Evolutionary conservation across 2,797 vertebrate species (phyloP).

Genomic region (Enteromius anoplus): DNA sequence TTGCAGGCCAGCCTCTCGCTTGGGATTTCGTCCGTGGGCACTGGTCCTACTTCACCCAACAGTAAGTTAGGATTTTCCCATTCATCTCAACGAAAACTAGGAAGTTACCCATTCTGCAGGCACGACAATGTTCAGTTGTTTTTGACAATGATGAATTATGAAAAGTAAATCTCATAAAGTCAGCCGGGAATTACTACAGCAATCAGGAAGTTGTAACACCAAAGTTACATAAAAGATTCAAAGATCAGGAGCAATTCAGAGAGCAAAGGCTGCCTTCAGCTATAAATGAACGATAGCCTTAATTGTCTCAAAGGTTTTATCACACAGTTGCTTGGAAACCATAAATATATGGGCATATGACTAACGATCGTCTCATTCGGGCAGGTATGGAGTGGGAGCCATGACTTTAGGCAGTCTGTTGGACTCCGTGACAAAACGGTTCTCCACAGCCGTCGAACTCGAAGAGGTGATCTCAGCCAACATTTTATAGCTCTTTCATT

Average conservation of each 20-base stretch:
- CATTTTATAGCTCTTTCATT: neutral
- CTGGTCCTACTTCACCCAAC: conserved; percentile 76
- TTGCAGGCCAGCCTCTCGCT: conserved; percentile 81
- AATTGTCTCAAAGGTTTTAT: conserved; percentile 11
- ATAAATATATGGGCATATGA: conserved; percentile 8
- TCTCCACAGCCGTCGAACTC: conserved; percentile 83
- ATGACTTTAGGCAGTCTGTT: conserved; percentile 80
- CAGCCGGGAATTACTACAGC: neutral
- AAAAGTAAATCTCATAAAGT: neutral
- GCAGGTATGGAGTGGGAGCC: conserved; percentile 74
- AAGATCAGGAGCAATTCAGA: conserved; percentile 37
- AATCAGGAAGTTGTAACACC: conserved; percentile 1
- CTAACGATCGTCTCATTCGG: conserved; percentile 37
- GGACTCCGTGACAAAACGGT: conserved; percentile 76
- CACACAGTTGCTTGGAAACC: conserved; percentile 41
- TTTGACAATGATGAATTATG: neutral
- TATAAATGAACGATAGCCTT: conserved; percentile 26
- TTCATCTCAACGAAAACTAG: neutral
- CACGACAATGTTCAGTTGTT: neutral
- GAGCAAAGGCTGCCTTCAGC: conserved; percentile 44
- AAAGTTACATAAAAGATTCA: conserved; percentile 31
- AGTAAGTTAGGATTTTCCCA: conserved; percentile 76
- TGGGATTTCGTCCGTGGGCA: conserved; percentile 90
- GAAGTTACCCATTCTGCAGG: neutral
- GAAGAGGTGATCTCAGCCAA: conserved; percentile 80